Conservation (phyloP, 2,113 vertebrate genomes). For the Cephalopholis sonnerati region DNA sequence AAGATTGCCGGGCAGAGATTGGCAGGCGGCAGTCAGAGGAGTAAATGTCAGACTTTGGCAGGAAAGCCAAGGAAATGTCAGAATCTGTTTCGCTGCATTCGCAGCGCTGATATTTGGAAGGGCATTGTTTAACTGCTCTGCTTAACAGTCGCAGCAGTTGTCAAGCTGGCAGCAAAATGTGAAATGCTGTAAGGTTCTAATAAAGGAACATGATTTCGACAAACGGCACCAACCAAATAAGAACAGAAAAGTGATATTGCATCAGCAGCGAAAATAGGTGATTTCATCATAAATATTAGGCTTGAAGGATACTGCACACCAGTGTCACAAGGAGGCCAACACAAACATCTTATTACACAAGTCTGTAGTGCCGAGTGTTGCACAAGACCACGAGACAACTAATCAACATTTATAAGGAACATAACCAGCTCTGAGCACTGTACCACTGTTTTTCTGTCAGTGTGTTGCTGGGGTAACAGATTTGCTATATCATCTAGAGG, state of each 20-base stretch:
- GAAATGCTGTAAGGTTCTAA: neutral
- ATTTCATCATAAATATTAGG: neutral
- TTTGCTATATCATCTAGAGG: neutral
- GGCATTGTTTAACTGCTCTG: conserved; percentile 37
- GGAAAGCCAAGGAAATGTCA: conserved; percentile 71
- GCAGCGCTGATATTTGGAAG: conserved; percentile 48
- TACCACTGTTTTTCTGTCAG: neutral
- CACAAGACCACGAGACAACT: conserved; percentile 5
- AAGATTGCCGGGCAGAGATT: conserved; percentile 59
- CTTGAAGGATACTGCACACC: neutral
- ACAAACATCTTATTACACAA: neutral
- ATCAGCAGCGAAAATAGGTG: neutral
- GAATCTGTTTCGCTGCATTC: conserved; percentile 54
- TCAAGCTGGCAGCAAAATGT: conserved; percentile 12
- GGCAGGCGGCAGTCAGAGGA: conserved; percentile 33
- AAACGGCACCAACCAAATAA: neutral
- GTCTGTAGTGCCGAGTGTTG: too few relatives aligned
- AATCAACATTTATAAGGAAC: neutral
- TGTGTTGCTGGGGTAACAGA: neutral
- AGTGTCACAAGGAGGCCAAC: neutral
- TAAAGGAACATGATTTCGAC: conserved; percentile 15
- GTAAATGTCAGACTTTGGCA: conserved; percentile 75
- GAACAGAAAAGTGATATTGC: neutral
- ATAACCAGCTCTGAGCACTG: neutral
- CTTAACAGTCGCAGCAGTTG: conserved; percentile 3